Conservation (phyloP, 2,888 invertebrate species). For the Deroplatys truncata region DNA sequence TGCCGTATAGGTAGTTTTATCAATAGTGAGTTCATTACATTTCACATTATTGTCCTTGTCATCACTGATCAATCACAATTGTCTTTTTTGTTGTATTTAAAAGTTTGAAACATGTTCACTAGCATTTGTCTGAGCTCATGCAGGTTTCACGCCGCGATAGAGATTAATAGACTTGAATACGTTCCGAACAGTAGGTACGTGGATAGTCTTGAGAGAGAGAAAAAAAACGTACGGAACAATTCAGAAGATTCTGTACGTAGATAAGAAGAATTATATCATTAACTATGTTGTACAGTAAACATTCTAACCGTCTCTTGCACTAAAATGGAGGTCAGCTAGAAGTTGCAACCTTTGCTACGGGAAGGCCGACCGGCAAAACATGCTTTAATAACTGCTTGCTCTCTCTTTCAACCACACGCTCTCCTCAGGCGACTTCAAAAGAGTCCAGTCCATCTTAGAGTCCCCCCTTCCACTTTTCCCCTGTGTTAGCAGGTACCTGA, state of each 20-base stretch:
- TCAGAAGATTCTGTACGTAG: neutral
- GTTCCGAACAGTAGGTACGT: too few species aligned
- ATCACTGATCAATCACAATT: too few species aligned
- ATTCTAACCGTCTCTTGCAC: neutral
- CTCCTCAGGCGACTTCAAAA: neutral
- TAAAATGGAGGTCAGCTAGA: neutral
- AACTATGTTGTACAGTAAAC: neutral
- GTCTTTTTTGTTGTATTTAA: too few species aligned
- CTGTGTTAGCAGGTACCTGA: neutral
- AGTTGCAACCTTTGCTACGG: neutral
- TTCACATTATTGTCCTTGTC: too few species aligned
- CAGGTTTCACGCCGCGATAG: too few species aligned
- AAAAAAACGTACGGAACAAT: neutral
- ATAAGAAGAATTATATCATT: neutral
- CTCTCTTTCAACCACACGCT: neutral
- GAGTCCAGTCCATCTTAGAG: neutral
- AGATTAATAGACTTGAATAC: too few species aligned
- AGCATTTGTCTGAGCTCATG: too few species aligned
- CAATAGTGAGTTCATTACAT: too few species aligned
- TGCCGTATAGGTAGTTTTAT: too few species aligned
- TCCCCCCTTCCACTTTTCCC: neutral
- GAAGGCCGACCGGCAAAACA: neutral
- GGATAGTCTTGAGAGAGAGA: neutral
- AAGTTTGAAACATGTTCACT: too few species aligned
- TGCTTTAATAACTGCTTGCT: neutral